phyloP scores from a whole-genome alignment of 1,140 invertebrate genomes.

The Babylonia areolata region DNA sequence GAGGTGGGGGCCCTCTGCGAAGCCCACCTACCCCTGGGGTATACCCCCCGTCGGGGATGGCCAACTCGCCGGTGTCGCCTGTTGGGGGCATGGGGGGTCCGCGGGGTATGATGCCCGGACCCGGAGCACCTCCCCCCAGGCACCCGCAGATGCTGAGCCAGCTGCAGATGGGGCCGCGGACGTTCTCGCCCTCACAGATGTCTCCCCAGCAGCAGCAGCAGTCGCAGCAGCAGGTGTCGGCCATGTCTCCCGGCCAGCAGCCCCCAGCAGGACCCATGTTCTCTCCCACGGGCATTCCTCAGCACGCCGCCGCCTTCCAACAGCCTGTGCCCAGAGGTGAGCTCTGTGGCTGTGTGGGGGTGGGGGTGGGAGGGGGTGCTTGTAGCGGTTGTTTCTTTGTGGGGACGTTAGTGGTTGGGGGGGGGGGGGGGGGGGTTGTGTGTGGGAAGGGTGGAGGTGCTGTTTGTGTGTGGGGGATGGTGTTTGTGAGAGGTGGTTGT shows the following conservation, averaged over 20 bases:
- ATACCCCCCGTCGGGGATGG: background rate
- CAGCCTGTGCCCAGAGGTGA: constrained; percentile 49
- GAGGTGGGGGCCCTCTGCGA: background rate
- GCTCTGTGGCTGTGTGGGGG: constrained; percentile 14
- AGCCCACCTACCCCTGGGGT: constrained; percentile 11
- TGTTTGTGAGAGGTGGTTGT: too few relatives aligned
- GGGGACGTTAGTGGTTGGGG: too few relatives aligned
- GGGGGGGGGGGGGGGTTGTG: too few relatives aligned
- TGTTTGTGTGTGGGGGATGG: too few relatives aligned
- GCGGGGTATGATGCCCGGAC: background rate
- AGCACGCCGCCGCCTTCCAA: constrained; percentile 39
- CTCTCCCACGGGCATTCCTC: constrained; percentile 3
- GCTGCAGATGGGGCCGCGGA: background rate
- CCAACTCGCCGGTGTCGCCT: constrained; percentile 23
- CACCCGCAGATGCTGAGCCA: constrained; percentile 29
- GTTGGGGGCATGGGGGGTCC: constrained; percentile 25
- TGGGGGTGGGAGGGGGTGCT: background rate
- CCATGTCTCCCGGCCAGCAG: constrained; percentile 82
- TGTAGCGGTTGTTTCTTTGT: too few relatives aligned
- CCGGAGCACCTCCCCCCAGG: constrained; percentile 26
- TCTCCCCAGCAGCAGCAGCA: constrained; percentile 49
- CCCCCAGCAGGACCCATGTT: constrained; percentile 13
- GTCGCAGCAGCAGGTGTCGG: constrained; percentile 28
- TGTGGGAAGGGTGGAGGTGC: too few relatives aligned
- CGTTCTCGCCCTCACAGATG: constrained; percentile 39